phyloP scores from a whole-genome alignment of 2,113 vertebrate genomes.

The Zosterops borbonicus region DNA sequence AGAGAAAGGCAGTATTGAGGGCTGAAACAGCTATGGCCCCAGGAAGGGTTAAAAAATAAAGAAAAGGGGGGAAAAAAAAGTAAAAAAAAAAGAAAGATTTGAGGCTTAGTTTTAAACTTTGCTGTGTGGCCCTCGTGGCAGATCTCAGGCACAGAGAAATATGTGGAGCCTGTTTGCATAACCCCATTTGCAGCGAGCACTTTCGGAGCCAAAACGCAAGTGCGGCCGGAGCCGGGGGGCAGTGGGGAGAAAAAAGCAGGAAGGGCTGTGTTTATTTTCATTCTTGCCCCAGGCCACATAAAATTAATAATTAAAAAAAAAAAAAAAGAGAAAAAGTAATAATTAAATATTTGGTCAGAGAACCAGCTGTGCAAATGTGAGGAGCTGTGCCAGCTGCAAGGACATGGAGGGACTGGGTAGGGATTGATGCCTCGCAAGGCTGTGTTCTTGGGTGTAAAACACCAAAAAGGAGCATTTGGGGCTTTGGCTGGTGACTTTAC shows the following conservation, averaged over 20 bases:
- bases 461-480: not conserved
- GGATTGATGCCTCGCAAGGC: not conserved
- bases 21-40: not conserved
- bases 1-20: constrained; percentile 80
- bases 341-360: constrained; percentile 50
- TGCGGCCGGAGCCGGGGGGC: not conserved
- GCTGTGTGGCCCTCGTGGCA: constrained; percentile 56
- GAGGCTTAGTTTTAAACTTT: constrained; percentile 35
- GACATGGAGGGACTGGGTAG: not conserved
- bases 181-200: constrained; percentile 24
- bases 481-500: not conserved
- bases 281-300: constrained; percentile 47
- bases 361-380: constrained; percentile 11
- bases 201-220: not conserved
- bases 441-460: not conserved
- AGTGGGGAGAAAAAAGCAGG: constrained; percentile 13
- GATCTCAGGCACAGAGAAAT: constrained; percentile 20
- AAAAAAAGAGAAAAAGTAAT: not conserved
- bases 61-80: not conserved
- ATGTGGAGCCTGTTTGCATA: constrained; percentile 46
- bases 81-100: not conserved
- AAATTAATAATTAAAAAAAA: constrained; percentile 8
- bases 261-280: constrained; percentile 56
- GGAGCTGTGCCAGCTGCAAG: constrained; percentile 22
- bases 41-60: constrained; percentile 72